phyloP scores from a whole-genome alignment of 2,797 vertebrate species.

The Coreius guichenoti region DNA sequence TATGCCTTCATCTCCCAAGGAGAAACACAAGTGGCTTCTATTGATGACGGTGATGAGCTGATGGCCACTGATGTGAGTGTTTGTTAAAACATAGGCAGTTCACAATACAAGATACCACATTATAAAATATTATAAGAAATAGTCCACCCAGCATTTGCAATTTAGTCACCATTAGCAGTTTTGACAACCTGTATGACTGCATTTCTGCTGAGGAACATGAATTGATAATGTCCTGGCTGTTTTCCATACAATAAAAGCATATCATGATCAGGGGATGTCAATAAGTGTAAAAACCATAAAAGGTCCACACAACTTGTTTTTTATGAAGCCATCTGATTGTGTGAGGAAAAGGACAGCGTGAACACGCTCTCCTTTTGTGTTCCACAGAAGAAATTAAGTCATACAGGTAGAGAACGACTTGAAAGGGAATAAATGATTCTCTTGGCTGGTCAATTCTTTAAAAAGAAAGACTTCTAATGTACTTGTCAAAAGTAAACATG shows the following conservation, averaged over 20 bases:
- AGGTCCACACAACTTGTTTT: not conserved
- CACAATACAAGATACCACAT: not conserved
- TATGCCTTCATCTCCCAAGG: conserved; percentile 86
- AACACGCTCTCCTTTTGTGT: not conserved
- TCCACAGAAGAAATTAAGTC: not conserved
- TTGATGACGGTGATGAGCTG: conserved; percentile 86
- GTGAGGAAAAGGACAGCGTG: not conserved
- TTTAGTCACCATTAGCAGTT: not conserved
- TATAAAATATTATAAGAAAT: not conserved
- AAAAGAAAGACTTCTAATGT: not conserved
- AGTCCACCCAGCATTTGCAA: not conserved
- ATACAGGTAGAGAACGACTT: not conserved
- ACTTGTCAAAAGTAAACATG: too few species aligned
- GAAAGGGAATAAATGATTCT: not conserved
- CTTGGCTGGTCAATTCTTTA: not conserved
- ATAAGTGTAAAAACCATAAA: not conserved
- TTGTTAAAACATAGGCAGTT: not conserved
- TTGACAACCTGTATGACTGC: not conserved
- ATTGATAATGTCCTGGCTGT: not conserved
- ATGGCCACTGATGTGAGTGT: conserved; percentile 84
- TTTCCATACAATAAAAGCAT: not conserved
- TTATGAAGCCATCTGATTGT: not conserved
- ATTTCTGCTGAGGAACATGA: not conserved
- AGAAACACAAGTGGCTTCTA: conserved; percentile 86
- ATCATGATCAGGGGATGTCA: not conserved